Base-by-base conservation (phyloP, 2,888 invertebrate genomes). In the Hyposoter dolosus region DNA sequence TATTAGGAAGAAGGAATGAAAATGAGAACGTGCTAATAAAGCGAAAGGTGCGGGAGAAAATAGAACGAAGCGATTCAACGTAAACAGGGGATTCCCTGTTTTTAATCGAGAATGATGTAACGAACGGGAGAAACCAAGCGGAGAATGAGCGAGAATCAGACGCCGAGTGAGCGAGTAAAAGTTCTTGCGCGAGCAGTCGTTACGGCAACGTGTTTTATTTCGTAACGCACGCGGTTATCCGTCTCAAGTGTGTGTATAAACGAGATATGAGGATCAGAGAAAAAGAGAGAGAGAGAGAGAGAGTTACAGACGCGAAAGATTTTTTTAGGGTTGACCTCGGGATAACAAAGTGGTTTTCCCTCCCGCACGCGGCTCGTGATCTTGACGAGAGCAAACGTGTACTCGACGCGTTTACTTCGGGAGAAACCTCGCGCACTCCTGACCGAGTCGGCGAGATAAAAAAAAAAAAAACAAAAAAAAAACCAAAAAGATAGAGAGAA, bases 71-170 rank as follows among this genome's bases (percentile, higher is more conserved):
- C 43, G 15, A 19, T 19, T 40, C 56, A 3, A 56, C 40, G 19
- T 43, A 12, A 40, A 43, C 19, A 66, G 40, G 43, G 19, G 3
- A 66, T 43, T 43, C 19, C 3, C 40, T 40, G 19, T 43, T 66
- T 35, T 19, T 66, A 66, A 35, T 35, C 35, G 35, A 35, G 45
- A 71, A 75, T 88, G 84, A 88, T 68, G 88, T 86, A 88, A 88
- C 84, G 81, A 88, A 88, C 84, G 81, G 84, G 82, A 81, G 78
- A 86, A 86, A 87, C 84, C 82, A 60, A 77, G 81, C 69, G 71
- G n/a, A 65, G 40, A 32, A 43, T 15, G 66, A 40, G 28, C 23
- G 40, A 69, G 69, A 74, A 74, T 66, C 76, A 75, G 66, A 65
- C 76, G 45, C 66, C 45, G 45, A 56, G 47, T 23, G 32, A n/a